A percentile compares a stretch with the other conserved stretches of the same genome.
phyloP scores from a whole-genome alignment of 2,888 invertebrate genomes.

The Endotricha flammealis region DNA sequence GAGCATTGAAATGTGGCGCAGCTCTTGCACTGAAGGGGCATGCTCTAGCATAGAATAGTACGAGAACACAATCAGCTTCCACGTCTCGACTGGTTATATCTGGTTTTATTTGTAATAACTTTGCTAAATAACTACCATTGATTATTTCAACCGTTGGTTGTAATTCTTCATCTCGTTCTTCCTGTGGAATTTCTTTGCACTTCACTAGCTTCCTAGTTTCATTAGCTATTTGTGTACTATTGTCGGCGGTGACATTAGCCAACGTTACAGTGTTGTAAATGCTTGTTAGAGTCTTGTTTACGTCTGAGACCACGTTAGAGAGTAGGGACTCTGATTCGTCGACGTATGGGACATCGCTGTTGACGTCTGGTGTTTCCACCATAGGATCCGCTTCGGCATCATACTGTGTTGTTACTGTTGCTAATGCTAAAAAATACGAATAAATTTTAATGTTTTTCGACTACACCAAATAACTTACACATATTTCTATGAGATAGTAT shows the following conservation, averaged over 20 bases:
- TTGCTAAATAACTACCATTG: constrained; percentile 84
- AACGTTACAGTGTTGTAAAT: constrained; percentile 66
- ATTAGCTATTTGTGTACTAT: constrained; percentile 49
- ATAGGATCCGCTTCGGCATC: constrained; percentile 54
- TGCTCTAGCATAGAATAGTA: constrained; percentile 92
- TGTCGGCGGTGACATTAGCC: constrained; percentile 59
- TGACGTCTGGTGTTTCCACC: constrained; percentile 32
- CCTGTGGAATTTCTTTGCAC: constrained; percentile 54
- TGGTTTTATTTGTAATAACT: constrained; percentile 80
- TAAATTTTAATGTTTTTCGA: no score
- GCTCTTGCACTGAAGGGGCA: constrained; percentile 94
- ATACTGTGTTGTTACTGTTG: constrained; percentile 40
- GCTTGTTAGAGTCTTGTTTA: constrained; percentile 65
- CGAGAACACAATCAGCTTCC: constrained; percentile 84
- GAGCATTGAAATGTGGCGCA: constrained; percentile 93
- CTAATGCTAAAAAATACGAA: constrained; percentile 32
- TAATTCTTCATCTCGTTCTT: constrained; percentile 49
- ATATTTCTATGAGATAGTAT: no score
- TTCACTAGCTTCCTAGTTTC: constrained; percentile 66
- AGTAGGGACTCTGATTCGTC: constrained; percentile 67
- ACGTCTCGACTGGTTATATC: constrained; percentile 82
- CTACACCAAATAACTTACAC: no score
- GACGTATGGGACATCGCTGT: constrained; percentile 57
- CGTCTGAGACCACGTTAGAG: constrained; percentile 65
- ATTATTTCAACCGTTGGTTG: constrained; percentile 80